Evolutionary conservation across 1,140 invertebrate species (phyloP).

Genomic region (Trichonephila clavipes): DNA sequence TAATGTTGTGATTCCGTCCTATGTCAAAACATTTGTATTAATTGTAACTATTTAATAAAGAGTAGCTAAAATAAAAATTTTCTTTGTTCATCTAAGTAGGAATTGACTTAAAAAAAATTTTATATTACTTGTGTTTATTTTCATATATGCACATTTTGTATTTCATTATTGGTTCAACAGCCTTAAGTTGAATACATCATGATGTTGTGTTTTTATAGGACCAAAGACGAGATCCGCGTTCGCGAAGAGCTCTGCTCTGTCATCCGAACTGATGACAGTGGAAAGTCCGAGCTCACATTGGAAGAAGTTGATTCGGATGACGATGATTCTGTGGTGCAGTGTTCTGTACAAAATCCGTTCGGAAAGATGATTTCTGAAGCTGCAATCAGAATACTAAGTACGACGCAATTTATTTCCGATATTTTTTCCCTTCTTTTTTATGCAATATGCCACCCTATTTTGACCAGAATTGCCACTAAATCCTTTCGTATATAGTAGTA

Average conservation of each 20-base stretch:
- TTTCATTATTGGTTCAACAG: too few species aligned
- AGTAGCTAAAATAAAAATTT: too few species aligned
- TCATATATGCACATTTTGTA: too few species aligned
- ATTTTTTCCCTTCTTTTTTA: not conserved
- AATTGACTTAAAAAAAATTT: too few species aligned
- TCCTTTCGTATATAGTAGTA: too few species aligned
- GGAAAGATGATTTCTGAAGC: slow-evolving; percentile 51
- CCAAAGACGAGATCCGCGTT: slow-evolving; percentile 63
- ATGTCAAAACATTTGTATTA: too few species aligned
- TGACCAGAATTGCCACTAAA: too few species aligned
- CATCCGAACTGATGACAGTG: not conserved
- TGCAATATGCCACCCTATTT: too few species aligned
- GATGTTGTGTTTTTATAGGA: slow-evolving; percentile 16
- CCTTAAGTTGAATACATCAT: not conserved
- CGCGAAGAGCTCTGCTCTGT: not conserved
- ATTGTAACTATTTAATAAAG: too few species aligned
- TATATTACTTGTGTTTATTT: too few species aligned
- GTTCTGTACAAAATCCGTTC: not conserved
- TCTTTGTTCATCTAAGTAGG: too few species aligned
- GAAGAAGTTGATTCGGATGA: slow-evolving; percentile 58
- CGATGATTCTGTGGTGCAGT: slow-evolving; percentile 45
- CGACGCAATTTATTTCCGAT: not conserved
- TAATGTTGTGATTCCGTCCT: too few species aligned
- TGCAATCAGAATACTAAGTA: slow-evolving; percentile 46
- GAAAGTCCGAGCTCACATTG: slow-evolving; percentile 22